Evolutionary conservation across 2,113 vertebrate species (phyloP).

Genomic region (Xiphias gladius): DNA sequence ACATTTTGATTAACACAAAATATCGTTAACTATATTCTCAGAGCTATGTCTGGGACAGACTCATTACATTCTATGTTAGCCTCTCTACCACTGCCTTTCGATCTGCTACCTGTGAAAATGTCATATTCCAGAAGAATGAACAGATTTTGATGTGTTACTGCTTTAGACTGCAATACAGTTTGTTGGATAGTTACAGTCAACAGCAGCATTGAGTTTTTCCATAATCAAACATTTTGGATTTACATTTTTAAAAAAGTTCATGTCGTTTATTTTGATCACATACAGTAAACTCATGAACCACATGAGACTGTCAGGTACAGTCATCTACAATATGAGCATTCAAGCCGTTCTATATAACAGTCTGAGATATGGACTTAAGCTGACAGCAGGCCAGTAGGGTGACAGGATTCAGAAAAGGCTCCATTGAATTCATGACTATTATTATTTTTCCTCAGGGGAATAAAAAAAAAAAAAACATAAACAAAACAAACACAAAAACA

Average conservation of each 20-base stretch:
- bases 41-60: slow-evolving; percentile 74
- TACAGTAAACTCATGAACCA: neutral
- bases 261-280: neutral
- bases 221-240: neutral
- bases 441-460: neutral
- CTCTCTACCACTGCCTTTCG: slow-evolving; percentile 55
- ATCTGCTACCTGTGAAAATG: slow-evolving; percentile 66
- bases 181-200: slow-evolving; percentile 3
- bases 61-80: slow-evolving; percentile 74
- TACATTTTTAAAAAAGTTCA: neutral
- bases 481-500: neutral
- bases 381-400: neutral
- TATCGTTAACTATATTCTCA: slow-evolving; percentile 80
- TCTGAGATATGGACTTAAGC: neutral
- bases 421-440: neutral
- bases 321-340: neutral
- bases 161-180: slow-evolving; percentile 12
- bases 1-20: slow-evolving; percentile 85
- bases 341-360: neutral
- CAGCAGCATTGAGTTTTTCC: neutral
- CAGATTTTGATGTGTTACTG: neutral
- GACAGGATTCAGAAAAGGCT: neutral
- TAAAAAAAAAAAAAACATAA: neutral
- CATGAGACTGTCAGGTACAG: too few species aligned
- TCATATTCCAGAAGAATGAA: slow-evolving; percentile 46